These are phyloP conservation scores for Podarcis cretensis DNA, from an alignment of 2,113 vertebrate species.

Conservation along the genomic window DNA sequence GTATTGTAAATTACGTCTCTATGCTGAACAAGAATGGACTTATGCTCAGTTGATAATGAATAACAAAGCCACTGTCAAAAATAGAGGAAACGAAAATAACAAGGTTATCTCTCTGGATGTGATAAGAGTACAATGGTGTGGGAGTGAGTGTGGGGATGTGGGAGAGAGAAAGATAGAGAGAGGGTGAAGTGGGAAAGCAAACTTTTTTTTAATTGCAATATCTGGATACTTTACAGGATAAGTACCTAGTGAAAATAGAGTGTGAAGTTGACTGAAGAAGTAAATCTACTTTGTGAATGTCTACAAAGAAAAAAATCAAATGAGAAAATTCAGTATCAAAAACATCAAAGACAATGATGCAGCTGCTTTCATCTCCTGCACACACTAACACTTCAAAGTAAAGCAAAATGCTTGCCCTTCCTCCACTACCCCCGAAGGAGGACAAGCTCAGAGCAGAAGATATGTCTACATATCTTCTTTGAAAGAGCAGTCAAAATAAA, in stretches of 20 bases:
- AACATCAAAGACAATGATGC: conserved; percentile 82
- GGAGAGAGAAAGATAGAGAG: too few species aligned
- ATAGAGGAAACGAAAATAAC: conserved; percentile 10
- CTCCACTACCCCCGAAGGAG: conserved; percentile 60
- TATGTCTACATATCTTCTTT: conserved; percentile 58
- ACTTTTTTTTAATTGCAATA: conserved; percentile 40
- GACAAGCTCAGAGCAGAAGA: conserved; percentile 61
- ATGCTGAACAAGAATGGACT: not conserved
- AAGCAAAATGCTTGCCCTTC: conserved; percentile 75
- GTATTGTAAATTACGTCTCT: not conserved
- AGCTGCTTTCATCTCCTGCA: conserved; percentile 79
- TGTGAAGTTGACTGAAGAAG: conserved; percentile 67
- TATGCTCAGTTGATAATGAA: not conserved
- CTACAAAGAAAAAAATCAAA: conserved; percentile 77
- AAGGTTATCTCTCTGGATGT: conserved; percentile 29
- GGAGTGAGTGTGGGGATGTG: not conserved
- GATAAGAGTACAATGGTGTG: conserved; percentile 26
- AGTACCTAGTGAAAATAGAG: conserved; percentile 61
- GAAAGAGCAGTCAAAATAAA: conserved; percentile 47
- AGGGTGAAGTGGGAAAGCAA: conserved; percentile 6
- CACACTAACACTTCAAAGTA: conserved; percentile 79
- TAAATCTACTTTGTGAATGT: conserved; percentile 68
- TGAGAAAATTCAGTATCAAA: conserved; percentile 78
- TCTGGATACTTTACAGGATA: conserved; percentile 69
- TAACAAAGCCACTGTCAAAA: conserved; percentile 32